Evolutionary conservation across 2,113 vertebrate species (phyloP).

Genomic region (Merops nubicus): DNA sequence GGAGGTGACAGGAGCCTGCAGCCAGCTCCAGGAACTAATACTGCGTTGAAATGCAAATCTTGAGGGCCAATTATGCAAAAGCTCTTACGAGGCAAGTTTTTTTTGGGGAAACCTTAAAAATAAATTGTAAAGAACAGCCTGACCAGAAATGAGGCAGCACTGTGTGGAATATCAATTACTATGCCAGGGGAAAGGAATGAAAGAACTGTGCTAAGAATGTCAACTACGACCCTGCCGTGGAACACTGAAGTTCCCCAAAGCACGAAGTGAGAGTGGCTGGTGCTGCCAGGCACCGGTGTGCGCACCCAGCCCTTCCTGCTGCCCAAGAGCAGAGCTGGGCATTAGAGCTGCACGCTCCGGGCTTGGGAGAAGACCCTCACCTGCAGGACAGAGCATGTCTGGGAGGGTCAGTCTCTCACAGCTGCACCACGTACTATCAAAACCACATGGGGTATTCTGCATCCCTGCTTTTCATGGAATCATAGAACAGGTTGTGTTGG

Average conservation of each 20-base stretch:
- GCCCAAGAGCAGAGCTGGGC: neutral
- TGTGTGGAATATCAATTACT: conserved; percentile 18
- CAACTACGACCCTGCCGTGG: neutral
- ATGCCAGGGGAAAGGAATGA: neutral
- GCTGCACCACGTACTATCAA: neutral
- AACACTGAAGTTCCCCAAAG: neutral
- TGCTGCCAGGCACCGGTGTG: neutral
- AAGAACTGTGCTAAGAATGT: conserved; percentile 12
- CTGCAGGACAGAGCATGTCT: neutral
- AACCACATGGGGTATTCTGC: neutral
- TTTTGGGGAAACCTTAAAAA: conserved; percentile 45
- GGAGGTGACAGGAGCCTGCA: neutral
- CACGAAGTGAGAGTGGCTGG: neutral
- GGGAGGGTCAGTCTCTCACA: neutral
- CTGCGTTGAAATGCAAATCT: conserved; percentile 37
- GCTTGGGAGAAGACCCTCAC: neutral
- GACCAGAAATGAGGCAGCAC: neutral
- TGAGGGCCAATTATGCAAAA: conserved; percentile 33
- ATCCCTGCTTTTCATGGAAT: neutral
- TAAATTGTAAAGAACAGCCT: conserved; percentile 44
- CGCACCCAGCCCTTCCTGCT: neutral
- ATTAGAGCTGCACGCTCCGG: neutral
- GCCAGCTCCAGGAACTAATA: neutral
- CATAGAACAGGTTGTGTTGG: no score
- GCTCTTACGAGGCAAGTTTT: conserved; percentile 36